A percentile compares a stretch with the other conserved stretches of the same genome.
Conservation (phyloP, 2,888 invertebrate species). For the Zygogramma bicolorata region DNA sequence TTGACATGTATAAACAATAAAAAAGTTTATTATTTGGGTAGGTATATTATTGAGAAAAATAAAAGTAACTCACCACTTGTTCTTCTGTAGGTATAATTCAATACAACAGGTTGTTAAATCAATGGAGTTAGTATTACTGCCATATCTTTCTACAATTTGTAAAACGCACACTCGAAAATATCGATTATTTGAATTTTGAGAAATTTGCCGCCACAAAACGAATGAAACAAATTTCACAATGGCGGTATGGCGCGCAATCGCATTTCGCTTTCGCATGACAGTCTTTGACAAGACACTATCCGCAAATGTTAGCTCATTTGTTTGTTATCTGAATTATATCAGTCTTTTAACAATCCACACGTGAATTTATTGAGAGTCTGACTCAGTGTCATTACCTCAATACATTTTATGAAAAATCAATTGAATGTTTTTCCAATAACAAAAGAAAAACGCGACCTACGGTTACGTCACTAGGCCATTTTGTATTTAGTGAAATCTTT, state of each 20-base stretch:
- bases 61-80: slow-evolving; percentile 7
- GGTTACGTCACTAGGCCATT: slow-evolving; percentile 67
- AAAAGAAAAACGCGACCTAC: slow-evolving; percentile 59
- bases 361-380: slow-evolving; percentile 43
- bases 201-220: slow-evolving; percentile 60
- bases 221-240: slow-evolving; percentile 46
- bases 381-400: slow-evolving; percentile 42
- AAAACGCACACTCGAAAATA: slow-evolving; percentile 56
- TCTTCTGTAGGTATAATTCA: neutral
- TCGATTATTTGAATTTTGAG: slow-evolving; percentile 57
- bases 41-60: no score
- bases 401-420: slow-evolving; percentile 42
- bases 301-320: slow-evolving; percentile 54
- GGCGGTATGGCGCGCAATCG: slow-evolving; percentile 38
- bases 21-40: no score
- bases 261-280: slow-evolving; percentile 42
- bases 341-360: slow-evolving; percentile 50
- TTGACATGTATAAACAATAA: no score
- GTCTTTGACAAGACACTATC: slow-evolving; percentile 55
- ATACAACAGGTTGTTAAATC: slow-evolving; percentile 40
- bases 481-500: slow-evolving; percentile 62
- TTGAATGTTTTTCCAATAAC: slow-evolving; percentile 48
- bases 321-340: slow-evolving; percentile 54
- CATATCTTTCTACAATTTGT: slow-evolving; percentile 11
- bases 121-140: neutral